Percentiles rank a stretch among this genome's conserved stretches.
These are phyloP conservation scores for Xyrichtys novacula DNA, from an alignment of 2,797 vertebrate species.

Conservation along the genomic window DNA sequence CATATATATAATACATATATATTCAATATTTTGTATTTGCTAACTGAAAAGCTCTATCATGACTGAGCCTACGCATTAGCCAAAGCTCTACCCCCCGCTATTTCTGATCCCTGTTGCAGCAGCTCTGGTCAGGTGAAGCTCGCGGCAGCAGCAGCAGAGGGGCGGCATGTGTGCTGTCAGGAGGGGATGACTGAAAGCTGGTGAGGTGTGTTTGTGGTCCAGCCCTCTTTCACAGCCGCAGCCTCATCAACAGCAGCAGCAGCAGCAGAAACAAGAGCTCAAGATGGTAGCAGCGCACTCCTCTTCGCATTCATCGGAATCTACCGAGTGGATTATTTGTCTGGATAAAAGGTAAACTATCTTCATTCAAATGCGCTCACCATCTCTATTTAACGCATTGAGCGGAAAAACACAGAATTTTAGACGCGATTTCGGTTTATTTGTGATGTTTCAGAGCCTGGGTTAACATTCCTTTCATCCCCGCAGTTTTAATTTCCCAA, in stretches of 20 bases:
- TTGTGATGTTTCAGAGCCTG: slow-evolving; percentile 15
- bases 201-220: slow-evolving; percentile 49
- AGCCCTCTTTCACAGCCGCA: slow-evolving; percentile 39
- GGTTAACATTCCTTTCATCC: background rate
- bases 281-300: slow-evolving; percentile 95
- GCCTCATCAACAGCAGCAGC: slow-evolving; percentile 26
- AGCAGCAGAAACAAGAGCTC: slow-evolving; percentile 60
- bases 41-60: no score
- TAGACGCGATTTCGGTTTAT: background rate
- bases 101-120: background rate
- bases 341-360: slow-evolving; percentile 93
- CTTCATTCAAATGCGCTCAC: background rate
- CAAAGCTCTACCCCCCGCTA: background rate
- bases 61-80: no score
- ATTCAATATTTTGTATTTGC: no score
- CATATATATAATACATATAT: no score
- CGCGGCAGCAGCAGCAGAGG: slow-evolving; percentile 9
- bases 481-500: slow-evolving; percentile 38
- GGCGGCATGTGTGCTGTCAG: slow-evolving; percentile 8
- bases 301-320: slow-evolving; percentile 89
- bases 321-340: slow-evolving; percentile 94
- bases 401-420: background rate
- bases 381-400: background rate
- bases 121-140: slow-evolving; percentile 31
- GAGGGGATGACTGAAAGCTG: slow-evolving; percentile 45